Base-by-base conservation (phyloP, 2,797 vertebrate species). In the Australoheros facetus region DNA sequence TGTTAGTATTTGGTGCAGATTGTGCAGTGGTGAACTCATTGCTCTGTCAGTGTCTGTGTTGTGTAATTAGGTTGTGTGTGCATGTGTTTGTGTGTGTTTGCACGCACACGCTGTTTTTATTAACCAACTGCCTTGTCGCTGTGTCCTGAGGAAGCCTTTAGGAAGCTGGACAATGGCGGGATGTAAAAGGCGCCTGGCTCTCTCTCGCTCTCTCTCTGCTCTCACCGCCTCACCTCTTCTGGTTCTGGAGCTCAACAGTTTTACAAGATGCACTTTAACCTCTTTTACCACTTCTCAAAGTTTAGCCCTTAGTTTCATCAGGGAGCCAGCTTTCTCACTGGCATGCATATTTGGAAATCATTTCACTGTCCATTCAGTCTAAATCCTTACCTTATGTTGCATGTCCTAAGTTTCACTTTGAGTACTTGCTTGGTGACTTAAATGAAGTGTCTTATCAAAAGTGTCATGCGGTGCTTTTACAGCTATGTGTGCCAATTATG, bases 81-180 rank as follows among this genome's bases (percentile, higher is more conserved):
- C 48, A 39, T 72, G 21, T 59, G 32, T 71, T 76, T 17, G 53
- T 60, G 17, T 77, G 30, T 66, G 32, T 32, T 4, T 4, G 37
- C 3, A 2, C 37, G 9, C 10, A 30, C 34, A 37, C 6, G 10
- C 3, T 79, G 56, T 78, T 84, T 80, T 82, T 76, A 79, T 64
- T 71, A 66, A 75, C 77, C 11, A 3, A 34, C 60, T 80, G 64
- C 34, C 45, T n/a, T 56, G 73, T 79, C 56, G 56, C 23, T 7
- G 4, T 89, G 91, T 87, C 82, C 89, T 76, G 84, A 90, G 90
- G 90, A 95, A 95, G 62, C 37, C 59, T 74, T 74, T 80, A 92
- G 94, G 94, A 96, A 96, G 80, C 91, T 72, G 87, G 88, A 95
- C 95, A 96, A 95, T 95, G 69, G 78, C 17, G 92, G 95, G 95